Evolutionary conservation across 2,113 vertebrate genomes (phyloP).

Genomic region (Cyrtonyx montezumae): DNA sequence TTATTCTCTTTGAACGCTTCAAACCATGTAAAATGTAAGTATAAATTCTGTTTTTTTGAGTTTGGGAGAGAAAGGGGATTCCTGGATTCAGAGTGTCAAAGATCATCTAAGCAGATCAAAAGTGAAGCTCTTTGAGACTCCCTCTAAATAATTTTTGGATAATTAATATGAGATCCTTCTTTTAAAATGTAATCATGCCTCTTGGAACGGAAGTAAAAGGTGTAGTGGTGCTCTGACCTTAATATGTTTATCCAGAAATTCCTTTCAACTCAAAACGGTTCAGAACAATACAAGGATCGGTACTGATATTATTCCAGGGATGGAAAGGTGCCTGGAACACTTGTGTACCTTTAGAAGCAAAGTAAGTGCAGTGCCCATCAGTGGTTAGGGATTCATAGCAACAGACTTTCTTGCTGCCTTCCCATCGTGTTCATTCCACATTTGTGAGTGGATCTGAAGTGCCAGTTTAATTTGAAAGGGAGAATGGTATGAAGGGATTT

Average conservation of each 20-base stretch:
- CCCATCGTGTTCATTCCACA: too few relatives aligned
- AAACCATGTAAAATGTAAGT: conserved; percentile 40
- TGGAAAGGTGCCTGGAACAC: neutral
- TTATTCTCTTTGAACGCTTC: neutral
- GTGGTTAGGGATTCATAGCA: neutral
- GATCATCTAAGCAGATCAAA: neutral
- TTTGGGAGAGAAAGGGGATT: neutral
- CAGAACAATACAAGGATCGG: too few relatives aligned
- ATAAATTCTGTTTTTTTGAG: neutral
- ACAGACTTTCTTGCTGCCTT: neutral
- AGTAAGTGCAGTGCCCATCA: neutral
- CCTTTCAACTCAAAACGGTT: neutral
- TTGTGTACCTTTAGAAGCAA: neutral
- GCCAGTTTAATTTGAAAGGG: neutral
- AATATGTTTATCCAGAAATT: neutral
- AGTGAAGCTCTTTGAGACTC: neutral
- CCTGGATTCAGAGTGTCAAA: neutral
- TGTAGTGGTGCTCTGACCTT: neutral
- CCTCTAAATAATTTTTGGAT: neutral
- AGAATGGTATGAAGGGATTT: neutral
- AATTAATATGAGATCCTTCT: neutral
- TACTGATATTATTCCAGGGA: neutral
- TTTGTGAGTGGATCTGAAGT: neutral
- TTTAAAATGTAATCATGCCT: neutral
- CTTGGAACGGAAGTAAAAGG: neutral